Evolutionary conservation across 1,140 invertebrate species (phyloP).

Genomic region (Lanistes nyassanus): DNA sequence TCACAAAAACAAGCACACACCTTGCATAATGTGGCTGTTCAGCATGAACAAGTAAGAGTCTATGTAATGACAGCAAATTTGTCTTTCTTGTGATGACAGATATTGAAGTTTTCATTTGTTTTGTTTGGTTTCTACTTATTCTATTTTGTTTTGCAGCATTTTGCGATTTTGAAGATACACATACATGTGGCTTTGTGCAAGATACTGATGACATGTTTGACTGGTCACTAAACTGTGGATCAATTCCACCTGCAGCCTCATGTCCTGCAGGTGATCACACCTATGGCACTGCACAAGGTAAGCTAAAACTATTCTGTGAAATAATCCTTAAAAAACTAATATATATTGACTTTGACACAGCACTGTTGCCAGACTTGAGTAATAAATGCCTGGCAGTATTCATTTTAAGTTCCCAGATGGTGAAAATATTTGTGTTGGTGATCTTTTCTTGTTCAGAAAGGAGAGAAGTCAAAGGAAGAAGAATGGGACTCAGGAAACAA

Average conservation of each 20-base stretch:
- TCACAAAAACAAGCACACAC: neutral
- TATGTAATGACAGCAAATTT: too few relatives aligned
- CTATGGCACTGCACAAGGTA: slow-evolving; percentile 31
- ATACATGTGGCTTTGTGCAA: slow-evolving; percentile 79
- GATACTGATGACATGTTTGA: slow-evolving; percentile 70
- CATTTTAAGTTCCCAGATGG: too few relatives aligned
- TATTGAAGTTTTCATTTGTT: too few relatives aligned
- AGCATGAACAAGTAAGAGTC: too few relatives aligned
- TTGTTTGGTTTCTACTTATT: too few relatives aligned
- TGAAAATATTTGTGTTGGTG: too few relatives aligned
- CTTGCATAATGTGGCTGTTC: too few relatives aligned
- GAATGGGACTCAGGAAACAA: neutral
- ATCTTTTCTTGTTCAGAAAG: neutral
- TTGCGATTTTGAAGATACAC: slow-evolving; percentile 77
- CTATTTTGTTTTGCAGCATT: neutral
- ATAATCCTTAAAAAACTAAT: too few relatives aligned
- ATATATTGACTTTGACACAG: too few relatives aligned
- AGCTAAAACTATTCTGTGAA: neutral
- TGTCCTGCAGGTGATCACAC: slow-evolving; percentile 45
- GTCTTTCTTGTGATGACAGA: too few relatives aligned
- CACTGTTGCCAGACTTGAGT: too few relatives aligned
- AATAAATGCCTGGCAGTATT: too few relatives aligned
- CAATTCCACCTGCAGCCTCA: slow-evolving; percentile 42
- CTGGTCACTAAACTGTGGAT: slow-evolving; percentile 51
- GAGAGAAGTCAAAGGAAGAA: neutral